phyloP scores from a whole-genome alignment of 2,113 vertebrate genomes.

The Callospermophilus lateralis region DNA sequence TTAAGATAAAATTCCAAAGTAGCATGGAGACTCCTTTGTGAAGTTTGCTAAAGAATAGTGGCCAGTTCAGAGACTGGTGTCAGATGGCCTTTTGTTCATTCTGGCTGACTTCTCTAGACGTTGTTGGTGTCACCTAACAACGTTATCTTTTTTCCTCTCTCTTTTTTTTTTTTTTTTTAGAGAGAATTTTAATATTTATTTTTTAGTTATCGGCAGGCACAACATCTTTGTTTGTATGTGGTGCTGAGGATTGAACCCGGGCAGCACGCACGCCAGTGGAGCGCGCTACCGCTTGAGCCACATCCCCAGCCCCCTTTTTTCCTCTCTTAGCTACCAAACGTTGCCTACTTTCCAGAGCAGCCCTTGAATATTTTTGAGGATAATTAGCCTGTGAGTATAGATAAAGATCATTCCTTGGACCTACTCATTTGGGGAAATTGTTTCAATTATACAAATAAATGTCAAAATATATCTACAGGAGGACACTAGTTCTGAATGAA shows the following conservation, averaged over 20 bases:
- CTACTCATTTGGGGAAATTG: slow-evolving; percentile 11
- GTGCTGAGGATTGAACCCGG: no score
- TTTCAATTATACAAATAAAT: neutral
- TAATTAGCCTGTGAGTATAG: neutral
- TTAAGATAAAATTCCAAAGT: neutral
- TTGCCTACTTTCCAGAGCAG: neutral
- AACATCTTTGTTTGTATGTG: no score
- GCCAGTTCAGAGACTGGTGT: neutral
- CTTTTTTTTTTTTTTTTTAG: no score
- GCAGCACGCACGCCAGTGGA: no score
- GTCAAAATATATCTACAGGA: neutral
- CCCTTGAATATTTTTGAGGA: neutral
- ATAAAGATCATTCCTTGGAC: neutral
- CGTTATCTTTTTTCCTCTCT: neutral
- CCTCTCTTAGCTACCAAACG: neutral
- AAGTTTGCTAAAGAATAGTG: neutral
- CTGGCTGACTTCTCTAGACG: neutral
- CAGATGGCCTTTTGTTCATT: neutral
- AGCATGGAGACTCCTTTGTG: neutral
- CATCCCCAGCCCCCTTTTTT: no score
- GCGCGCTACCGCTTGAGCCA: no score
- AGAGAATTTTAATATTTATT: no score
- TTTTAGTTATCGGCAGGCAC: no score
- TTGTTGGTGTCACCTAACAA: neutral
- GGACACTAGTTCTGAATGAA: neutral